Percentiles rank a stretch among this genome's conserved stretches.
phyloP scores from a whole-genome alignment of 2,888 invertebrate species.

The Deroplatys truncata region DNA sequence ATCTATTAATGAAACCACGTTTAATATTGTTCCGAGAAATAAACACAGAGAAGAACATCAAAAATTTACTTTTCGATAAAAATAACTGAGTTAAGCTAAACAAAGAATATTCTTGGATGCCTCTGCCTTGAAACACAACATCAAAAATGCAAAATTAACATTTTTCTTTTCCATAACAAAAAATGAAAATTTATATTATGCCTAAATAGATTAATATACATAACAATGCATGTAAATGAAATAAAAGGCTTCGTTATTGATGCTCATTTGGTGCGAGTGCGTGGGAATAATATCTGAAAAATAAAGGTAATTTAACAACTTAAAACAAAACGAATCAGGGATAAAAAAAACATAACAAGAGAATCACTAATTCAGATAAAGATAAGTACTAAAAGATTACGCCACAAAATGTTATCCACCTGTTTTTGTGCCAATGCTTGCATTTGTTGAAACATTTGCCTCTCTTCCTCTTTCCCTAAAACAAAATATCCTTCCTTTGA shows the following conservation, averaged over 20 bases:
- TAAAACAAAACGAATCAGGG: conserved; percentile 13
- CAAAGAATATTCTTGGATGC: conserved; percentile 25
- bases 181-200: background rate
- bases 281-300: conserved; percentile 21
- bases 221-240: background rate
- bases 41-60: background rate
- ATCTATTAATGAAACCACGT: too few relatives aligned
- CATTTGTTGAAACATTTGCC: conserved; percentile 96
- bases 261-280: conserved; percentile 24
- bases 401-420: conserved; percentile 57
- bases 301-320: conserved; percentile 20
- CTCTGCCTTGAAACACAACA: conserved; percentile 25
- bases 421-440: conserved; percentile 95
- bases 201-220: background rate
- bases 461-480: conserved; percentile 92
- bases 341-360: conserved; percentile 12
- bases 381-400: conserved; percentile 24
- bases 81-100: background rate
- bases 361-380: background rate
- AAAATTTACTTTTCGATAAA: background rate
- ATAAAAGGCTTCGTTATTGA: background rate
- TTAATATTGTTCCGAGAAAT: background rate
- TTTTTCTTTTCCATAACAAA: background rate
- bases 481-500: conserved; percentile 40
- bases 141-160: conserved; percentile 21